A percentile compares a stretch with the other conserved stretches of the same genome.
Evolutionary conservation across 2,888 invertebrate species (phyloP).

Genomic region (Hirtodrosophila duncani): DNA sequence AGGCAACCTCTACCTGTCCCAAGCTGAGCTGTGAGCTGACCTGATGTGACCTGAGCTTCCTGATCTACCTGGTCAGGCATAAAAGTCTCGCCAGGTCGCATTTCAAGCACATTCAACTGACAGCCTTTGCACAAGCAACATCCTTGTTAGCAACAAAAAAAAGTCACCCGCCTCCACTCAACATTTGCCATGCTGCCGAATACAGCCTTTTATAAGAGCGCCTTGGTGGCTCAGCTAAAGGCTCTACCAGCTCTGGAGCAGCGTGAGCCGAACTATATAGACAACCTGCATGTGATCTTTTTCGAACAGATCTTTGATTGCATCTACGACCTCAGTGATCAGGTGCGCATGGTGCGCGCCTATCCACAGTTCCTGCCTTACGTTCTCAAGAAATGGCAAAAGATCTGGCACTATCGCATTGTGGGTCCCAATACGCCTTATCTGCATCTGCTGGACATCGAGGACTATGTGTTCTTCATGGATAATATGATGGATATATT

Average conservation of each 20-base stretch:
- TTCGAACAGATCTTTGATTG: slow-evolving; percentile 61
- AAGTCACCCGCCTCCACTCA: too few relatives aligned
- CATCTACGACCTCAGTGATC: slow-evolving; percentile 48
- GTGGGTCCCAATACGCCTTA: slow-evolving; percentile 51
- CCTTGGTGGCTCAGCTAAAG: slow-evolving; percentile 32
- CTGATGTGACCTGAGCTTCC: slow-evolving; percentile 20
- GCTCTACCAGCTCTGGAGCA: slow-evolving; percentile 1
- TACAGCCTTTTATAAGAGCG: slow-evolving; percentile 34
- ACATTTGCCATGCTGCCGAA: slow-evolving; percentile 36
- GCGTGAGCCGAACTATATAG: slow-evolving; percentile 40
- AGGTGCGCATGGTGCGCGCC: slow-evolving; percentile 61
- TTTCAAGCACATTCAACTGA: slow-evolving; percentile 16
- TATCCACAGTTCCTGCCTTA: slow-evolving; percentile 58
- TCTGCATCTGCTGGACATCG: slow-evolving; percentile 44
- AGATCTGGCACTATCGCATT: slow-evolving; percentile 35
- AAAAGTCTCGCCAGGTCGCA: slow-evolving; percentile 2
- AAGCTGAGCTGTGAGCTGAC: neutral
- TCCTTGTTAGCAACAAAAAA: neutral
- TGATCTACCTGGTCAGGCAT: slow-evolving; percentile 21
- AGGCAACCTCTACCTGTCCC: slow-evolving; percentile 4
- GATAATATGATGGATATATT: slow-evolving; percentile 46
- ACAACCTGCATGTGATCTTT: slow-evolving; percentile 55
- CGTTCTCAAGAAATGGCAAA: slow-evolving; percentile 46
- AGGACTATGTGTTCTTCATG: slow-evolving; percentile 64
- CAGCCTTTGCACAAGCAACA: slow-evolving; percentile 20